Percentiles rank a stretch among this genome's conserved stretches.
Evolutionary conservation across 2,797 vertebrate species (phyloP).

Genomic region (Tenualosa thibaudeaui): DNA sequence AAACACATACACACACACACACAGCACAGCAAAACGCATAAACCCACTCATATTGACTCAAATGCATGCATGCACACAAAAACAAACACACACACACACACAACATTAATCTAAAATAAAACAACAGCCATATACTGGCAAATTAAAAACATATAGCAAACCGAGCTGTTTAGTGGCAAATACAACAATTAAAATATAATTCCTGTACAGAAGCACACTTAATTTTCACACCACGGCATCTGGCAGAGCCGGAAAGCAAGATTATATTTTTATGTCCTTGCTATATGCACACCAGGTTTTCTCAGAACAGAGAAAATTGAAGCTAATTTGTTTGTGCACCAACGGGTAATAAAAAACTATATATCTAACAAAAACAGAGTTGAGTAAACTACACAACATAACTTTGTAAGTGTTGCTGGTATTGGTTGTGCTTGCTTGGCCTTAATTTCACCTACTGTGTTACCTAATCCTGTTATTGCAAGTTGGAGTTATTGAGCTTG

Average conservation of each 20-base stretch:
- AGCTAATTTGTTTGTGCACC: conserved; percentile 11
- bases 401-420: conserved; percentile 58
- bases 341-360: conserved; percentile 21
- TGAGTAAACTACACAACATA: conserved; percentile 50
- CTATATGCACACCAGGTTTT: conserved; percentile 5
- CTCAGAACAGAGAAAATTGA: conserved; percentile 12
- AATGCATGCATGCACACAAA: conserved; percentile 25
- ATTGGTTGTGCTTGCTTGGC: conserved; percentile 62
- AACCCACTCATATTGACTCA: neutral
- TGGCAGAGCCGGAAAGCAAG: neutral
- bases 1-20: too few relatives aligned
- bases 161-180: neutral
- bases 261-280: neutral
- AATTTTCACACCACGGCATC: neutral
- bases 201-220: conserved; percentile 15
- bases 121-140: neutral
- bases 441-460: conserved; percentile 66
- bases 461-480: conserved; percentile 66
- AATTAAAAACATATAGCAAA: neutral
- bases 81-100: neutral
- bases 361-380: conserved; percentile 27
- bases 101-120: conserved; percentile 9
- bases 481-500: conserved; percentile 62
- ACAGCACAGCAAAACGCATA: neutral
- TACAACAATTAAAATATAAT: conserved; percentile 19